These are phyloP conservation scores for Phortica okadai DNA, from an alignment of 2,888 invertebrate genomes.

Conservation along the genomic window DNA sequence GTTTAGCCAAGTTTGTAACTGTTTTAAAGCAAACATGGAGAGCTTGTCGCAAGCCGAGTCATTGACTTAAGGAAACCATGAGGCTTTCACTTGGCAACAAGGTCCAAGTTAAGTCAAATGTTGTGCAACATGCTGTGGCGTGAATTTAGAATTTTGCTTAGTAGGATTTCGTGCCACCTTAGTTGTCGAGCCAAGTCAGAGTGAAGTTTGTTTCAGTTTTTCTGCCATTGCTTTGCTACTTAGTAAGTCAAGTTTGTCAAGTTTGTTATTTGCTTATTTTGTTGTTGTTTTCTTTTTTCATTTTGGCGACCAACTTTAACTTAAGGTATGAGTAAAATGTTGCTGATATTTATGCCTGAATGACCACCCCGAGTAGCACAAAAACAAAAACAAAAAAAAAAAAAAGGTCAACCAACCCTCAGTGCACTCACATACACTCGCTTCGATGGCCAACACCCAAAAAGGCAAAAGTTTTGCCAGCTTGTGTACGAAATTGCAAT, in stretches of 20 bases:
- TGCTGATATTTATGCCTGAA: slow-evolving; percentile 63
- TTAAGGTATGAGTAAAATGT: slow-evolving; percentile 13
- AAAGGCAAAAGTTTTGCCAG: slow-evolving; percentile 25
- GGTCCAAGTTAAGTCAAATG: neutral
- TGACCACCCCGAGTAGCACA: slow-evolving; percentile 52
- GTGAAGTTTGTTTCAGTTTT: neutral
- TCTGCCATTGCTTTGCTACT: neutral
- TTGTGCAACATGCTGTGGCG: neutral
- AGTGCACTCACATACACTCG: neutral
- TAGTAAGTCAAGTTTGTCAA: neutral
- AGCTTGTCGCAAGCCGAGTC: neutral
- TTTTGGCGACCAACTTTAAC: neutral
- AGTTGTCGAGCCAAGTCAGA: neutral
- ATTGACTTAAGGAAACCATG: neutral
- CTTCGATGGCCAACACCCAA: slow-evolving; percentile 48
- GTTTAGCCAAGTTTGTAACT: neutral
- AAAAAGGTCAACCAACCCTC: neutral
- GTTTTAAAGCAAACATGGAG: neutral
- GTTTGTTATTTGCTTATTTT: neutral
- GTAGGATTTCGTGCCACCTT: too few species aligned
- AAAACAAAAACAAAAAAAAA: too few species aligned
- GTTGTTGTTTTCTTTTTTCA: slow-evolving; percentile 6
- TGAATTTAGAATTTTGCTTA: neutral
- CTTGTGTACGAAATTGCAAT: slow-evolving; percentile 62
- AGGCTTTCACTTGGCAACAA: neutral